phyloP scores from a whole-genome alignment of 2,797 vertebrate genomes.

The Paedocypris micromegethes region DNA sequence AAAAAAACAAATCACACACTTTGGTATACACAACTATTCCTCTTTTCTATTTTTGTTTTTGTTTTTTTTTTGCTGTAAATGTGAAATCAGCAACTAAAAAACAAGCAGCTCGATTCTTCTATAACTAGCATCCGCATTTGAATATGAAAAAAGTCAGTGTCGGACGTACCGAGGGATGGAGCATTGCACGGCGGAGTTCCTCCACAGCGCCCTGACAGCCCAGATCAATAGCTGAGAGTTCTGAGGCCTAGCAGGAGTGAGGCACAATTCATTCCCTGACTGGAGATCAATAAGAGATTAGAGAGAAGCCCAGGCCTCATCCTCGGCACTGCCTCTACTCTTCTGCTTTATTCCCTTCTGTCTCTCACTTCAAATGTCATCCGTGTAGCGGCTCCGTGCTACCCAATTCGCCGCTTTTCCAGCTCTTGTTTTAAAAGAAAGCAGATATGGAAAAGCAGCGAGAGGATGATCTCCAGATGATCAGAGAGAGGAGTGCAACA shows the following conservation, averaged over 20 bases:
- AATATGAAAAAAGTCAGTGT: background rate
- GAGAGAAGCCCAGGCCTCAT: conserved; percentile 34
- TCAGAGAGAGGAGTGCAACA: conserved; percentile 16
- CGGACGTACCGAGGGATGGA: conserved; percentile 25
- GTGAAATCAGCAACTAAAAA: too few species aligned
- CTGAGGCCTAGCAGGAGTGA: conserved; percentile 39
- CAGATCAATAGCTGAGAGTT: conserved; percentile 51
- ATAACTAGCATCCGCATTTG: too few species aligned
- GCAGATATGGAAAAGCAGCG: conserved; percentile 1
- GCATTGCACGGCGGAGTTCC: conserved; percentile 31
- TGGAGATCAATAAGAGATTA: conserved; percentile 52
- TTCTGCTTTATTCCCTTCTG: conserved; percentile 15
- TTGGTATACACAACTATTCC: too few species aligned
- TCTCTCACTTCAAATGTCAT: conserved; percentile 43
- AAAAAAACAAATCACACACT: too few species aligned
- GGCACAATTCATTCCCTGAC: conserved; percentile 47
- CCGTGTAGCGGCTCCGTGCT: conserved; percentile 25
- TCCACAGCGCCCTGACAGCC: conserved; percentile 40
- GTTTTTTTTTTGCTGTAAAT: too few species aligned
- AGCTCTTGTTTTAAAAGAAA: conserved; percentile 21
- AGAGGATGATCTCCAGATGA: conserved; percentile 9
- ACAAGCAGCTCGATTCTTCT: too few species aligned
- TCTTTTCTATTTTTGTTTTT: too few species aligned
- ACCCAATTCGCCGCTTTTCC: conserved; percentile 14
- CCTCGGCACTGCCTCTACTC: conserved; percentile 38